Evolutionary conservation across 2,888 invertebrate genomes (phyloP).

Genomic region (Drosophila macrospina): DNA sequence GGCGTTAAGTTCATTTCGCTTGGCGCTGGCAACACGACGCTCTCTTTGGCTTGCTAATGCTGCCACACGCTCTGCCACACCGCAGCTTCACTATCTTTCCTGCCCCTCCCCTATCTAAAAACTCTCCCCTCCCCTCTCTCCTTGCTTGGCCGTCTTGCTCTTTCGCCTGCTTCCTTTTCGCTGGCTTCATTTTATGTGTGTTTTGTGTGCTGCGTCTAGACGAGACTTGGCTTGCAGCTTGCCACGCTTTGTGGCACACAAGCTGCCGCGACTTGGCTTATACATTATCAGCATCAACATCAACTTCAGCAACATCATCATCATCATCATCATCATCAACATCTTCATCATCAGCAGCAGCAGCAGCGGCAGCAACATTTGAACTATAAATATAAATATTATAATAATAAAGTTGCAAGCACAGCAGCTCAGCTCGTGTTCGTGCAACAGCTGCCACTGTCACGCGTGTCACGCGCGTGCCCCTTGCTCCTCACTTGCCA

Average conservation of each 20-base stretch:
- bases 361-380: conserved; percentile 44
- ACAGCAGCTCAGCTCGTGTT: conserved; percentile 25
- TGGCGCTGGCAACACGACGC: conserved; percentile 19
- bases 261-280: conserved; percentile 57
- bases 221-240: conserved; percentile 17
- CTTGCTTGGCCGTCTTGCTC: neutral
- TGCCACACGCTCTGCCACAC: conserved; percentile 7
- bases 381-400: conserved; percentile 67
- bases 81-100: neutral
- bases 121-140: neutral
- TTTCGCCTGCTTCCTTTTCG: conserved; percentile 8
- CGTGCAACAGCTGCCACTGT: conserved; percentile 19
- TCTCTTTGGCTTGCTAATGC: conserved; percentile 28
- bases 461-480: conserved; percentile 61
- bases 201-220: conserved; percentile 64
- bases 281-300: conserved; percentile 62
- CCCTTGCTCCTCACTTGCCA: neutral
- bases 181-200: conserved; percentile 64
- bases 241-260: conserved; percentile 18
- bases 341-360: conserved; percentile 2
- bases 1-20: conserved; percentile 77
- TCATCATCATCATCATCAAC: conserved; percentile 21
- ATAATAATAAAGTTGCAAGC: conserved; percentile 32
- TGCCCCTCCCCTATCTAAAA: neutral
- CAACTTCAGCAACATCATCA: conserved; percentile 20